Conservation (phyloP, 2,797 vertebrate genomes). For the Chrosomus eos region DNA sequence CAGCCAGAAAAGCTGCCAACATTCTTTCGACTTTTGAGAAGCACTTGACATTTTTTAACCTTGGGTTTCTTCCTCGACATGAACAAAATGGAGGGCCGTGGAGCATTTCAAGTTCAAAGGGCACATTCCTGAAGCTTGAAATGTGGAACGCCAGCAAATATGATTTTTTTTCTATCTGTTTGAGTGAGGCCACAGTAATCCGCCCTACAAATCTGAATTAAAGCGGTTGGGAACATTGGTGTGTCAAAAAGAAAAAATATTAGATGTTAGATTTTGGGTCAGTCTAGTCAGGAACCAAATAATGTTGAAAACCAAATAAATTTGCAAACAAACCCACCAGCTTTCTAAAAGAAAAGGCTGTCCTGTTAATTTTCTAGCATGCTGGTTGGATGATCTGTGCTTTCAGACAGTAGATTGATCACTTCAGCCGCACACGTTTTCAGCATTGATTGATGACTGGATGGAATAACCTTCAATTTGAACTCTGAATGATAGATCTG, state of each 20-base stretch:
- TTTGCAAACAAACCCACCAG: not conserved
- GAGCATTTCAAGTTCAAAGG: slow-evolving; percentile 59
- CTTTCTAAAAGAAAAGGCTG: slow-evolving; percentile 9
- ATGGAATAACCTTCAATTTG: slow-evolving; percentile 53
- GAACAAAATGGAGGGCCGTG: slow-evolving; percentile 64
- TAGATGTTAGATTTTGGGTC: slow-evolving; percentile 6
- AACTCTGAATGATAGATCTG: slow-evolving; percentile 39
- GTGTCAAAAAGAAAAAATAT: not conserved
- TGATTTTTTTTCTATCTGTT: slow-evolving; percentile 38
- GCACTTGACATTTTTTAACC: slow-evolving; percentile 75
- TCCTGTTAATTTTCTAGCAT: not conserved
- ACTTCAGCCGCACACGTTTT: slow-evolving; percentile 50
- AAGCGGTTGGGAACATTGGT: not conserved
- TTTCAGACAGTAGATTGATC: slow-evolving; percentile 45
- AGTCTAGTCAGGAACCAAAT: not conserved
- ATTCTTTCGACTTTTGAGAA: slow-evolving; percentile 74
- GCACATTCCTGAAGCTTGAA: slow-evolving; percentile 65
- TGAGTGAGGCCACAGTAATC: slow-evolving; percentile 32
- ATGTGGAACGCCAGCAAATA: slow-evolving; percentile 57
- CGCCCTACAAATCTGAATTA: not conserved
- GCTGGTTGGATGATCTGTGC: slow-evolving; percentile 50
- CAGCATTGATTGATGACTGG: slow-evolving; percentile 57
- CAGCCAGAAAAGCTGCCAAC: slow-evolving; percentile 74
- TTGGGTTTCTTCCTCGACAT: slow-evolving; percentile 62
- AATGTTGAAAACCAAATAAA: not conserved